phyloP scores from a whole-genome alignment of 2,113 vertebrate species.

The Willisornis vidua region DNA sequence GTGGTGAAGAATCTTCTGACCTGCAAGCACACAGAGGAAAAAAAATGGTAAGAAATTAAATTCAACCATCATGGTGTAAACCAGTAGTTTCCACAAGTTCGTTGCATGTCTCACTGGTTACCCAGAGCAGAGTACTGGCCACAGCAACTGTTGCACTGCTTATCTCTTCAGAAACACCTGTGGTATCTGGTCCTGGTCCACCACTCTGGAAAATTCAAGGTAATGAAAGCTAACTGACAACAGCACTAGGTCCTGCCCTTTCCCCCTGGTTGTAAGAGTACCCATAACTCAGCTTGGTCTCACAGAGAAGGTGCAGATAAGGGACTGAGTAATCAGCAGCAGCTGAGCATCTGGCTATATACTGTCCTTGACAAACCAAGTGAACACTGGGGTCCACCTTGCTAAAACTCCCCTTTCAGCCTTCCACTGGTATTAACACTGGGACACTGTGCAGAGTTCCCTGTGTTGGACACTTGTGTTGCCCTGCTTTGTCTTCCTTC shows the following conservation, averaged over 20 bases:
- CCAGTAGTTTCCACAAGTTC: neutral
- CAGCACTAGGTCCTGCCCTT: neutral
- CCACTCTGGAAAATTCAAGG: neutral
- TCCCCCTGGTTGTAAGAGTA: neutral
- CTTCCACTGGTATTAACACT: rapidly evolving
- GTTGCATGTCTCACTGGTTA: neutral
- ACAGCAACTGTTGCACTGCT: neutral
- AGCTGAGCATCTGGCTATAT: neutral
- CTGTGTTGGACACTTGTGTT: rapidly evolving
- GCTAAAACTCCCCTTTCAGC: neutral
- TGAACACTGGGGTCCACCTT: neutral
- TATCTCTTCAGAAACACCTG: neutral
- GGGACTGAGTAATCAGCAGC: neutral
- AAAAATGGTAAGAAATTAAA: neutral
- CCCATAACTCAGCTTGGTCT: neutral
- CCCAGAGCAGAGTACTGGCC: neutral
- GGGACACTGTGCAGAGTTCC: neutral
- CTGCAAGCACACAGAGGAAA: slow-evolving; percentile 72
- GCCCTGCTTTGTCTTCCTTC: neutral
- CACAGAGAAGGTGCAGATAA: neutral
- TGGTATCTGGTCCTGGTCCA: neutral
- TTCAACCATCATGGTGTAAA: neutral
- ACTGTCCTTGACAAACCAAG: neutral
- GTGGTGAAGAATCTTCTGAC: slow-evolving; percentile 97
- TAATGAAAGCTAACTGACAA: neutral